Evolutionary conservation across 2,888 invertebrate genomes (phyloP).

Genomic region (Antheraea assamensis): DNA sequence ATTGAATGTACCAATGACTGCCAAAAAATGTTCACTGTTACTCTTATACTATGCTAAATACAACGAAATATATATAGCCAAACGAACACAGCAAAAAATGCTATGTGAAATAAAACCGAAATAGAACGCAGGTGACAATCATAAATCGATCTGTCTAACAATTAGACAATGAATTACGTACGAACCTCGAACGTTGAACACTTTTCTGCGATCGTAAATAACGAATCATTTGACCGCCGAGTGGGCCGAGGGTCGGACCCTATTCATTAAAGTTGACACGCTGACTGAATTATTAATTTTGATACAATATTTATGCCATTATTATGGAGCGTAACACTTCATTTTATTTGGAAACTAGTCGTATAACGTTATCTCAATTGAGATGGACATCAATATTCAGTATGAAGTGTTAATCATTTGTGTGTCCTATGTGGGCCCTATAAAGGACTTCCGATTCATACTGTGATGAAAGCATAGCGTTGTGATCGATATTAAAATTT

Average conservation of each 20-base stretch:
- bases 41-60: too few species aligned
- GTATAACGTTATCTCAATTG: background rate
- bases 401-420: too few species aligned
- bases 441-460: too few species aligned
- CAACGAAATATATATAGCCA: too few species aligned
- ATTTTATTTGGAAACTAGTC: background rate
- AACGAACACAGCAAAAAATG: too few species aligned
- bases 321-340: background rate
- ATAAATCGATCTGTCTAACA: background rate
- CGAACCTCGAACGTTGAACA: background rate
- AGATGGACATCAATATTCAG: too few species aligned
- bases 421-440: too few species aligned
- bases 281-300: background rate
- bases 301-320: background rate
- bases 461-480: too few species aligned
- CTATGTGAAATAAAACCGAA: background rate
- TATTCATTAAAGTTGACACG: background rate
- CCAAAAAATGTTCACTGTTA: too few species aligned
- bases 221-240: background rate
- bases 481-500: too few species aligned
- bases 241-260: background rate
- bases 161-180: background rate
- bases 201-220: slow-evolving; percentile 2
- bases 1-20: too few species aligned
- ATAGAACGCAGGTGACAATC: background rate